Conservation (phyloP, 2,797 vertebrate genomes). For the Urophycis tenuis region DNA sequence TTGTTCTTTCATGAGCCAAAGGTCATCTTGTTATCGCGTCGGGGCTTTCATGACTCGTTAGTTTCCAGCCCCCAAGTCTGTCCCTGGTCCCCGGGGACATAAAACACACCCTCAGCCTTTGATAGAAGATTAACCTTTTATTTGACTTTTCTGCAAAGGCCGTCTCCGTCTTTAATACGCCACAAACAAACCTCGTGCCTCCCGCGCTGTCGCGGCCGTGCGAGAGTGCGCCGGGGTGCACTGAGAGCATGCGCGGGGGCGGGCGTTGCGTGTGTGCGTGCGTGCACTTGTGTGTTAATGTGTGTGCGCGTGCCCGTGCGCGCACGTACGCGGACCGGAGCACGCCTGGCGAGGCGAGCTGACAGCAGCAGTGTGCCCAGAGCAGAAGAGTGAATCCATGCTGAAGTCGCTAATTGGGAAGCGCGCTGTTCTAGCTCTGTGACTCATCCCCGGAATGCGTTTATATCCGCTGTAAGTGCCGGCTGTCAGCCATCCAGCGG, state of each 20-base stretch:
- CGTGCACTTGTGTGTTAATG: neutral
- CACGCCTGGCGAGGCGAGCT: constrained; percentile 40
- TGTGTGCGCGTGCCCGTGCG: neutral
- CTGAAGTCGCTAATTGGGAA: constrained; percentile 67
- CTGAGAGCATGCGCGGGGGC: constrained; percentile 4
- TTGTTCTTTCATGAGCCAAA: constrained; percentile 58
- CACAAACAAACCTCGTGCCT: constrained; percentile 29
- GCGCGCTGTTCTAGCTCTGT: constrained; percentile 56
- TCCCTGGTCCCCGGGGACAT: constrained; percentile 36
- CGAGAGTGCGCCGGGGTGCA: neutral
- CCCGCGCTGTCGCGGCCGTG: constrained; percentile 16
- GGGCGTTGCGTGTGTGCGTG: constrained; percentile 12
- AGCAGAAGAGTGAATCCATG: constrained; percentile 65
- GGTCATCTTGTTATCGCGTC: constrained; percentile 55
- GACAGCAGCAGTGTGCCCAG: constrained; percentile 53
- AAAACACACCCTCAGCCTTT: constrained; percentile 42
- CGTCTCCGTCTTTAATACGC: constrained; percentile 43
- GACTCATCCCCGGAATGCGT: constrained; percentile 27
- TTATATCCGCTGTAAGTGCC: too few species aligned
- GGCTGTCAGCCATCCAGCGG: neutral
- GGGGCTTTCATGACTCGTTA: constrained; percentile 40
- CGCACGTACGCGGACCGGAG: neutral
- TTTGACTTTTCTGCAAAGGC: constrained; percentile 60
- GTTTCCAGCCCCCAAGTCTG: constrained; percentile 44
- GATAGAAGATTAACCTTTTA: constrained; percentile 55